Evolutionary conservation across 1,140 invertebrate genomes (phyloP).

Genomic region (Tetramorium parvispinum): DNA sequence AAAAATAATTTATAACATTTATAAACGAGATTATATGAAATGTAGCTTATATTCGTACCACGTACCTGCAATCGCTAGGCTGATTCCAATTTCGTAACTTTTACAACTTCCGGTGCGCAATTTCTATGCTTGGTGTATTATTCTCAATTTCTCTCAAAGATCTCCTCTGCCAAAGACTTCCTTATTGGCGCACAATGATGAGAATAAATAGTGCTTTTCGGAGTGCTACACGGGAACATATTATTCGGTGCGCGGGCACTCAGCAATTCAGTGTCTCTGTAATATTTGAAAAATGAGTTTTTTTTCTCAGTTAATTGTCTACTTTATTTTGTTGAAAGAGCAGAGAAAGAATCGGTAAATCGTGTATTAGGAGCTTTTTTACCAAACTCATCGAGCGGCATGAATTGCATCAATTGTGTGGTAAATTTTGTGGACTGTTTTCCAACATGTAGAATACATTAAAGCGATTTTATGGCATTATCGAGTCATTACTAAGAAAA

Average conservation of each 20-base stretch:
- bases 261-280: background rate
- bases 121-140: background rate
- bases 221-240: background rate
- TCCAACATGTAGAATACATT: background rate
- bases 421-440: slow-evolving; percentile 36
- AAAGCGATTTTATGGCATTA: slow-evolving; percentile 24
- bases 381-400: background rate
- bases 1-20: background rate
- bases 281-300: slow-evolving; percentile 3
- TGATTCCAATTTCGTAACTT: slow-evolving; percentile 11
- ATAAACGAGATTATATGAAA: background rate
- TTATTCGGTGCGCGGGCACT: background rate
- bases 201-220: background rate
- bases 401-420: background rate
- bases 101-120: background rate
- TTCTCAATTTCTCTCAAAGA: background rate
- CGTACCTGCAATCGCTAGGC: background rate
- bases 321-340: background rate
- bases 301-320: background rate
- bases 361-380: background rate
- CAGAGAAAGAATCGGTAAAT: background rate
- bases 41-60: background rate
- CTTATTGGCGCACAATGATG: background rate
- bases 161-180: background rate
- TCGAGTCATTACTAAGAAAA: background rate